Conservation (phyloP, 23 tunicate genomes). For the Trididemnum nubilum region DNA sequence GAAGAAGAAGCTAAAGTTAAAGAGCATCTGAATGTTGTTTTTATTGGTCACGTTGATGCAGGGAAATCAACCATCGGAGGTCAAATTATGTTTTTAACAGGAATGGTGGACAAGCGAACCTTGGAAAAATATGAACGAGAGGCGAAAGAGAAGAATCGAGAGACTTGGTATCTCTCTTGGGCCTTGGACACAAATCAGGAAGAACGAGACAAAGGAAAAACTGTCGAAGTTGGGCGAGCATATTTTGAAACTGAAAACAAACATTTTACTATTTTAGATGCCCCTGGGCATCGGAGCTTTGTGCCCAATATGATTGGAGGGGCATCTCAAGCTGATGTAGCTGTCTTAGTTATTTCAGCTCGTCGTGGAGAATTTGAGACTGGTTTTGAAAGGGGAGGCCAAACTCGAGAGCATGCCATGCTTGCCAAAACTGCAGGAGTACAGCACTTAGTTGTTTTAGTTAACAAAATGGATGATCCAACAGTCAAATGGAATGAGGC, state of each 20-base stretch:
- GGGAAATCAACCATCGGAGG: conserved; percentile 99
- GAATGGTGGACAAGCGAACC: conserved; percentile 98
- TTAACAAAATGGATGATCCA: conserved; percentile 99
- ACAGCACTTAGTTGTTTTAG: conserved; percentile 78
- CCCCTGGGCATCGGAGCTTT: conserved; percentile 97
- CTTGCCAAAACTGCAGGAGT: conserved; percentile 96
- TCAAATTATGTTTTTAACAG: conserved; percentile 93
- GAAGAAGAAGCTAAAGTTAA: conserved; percentile 22
- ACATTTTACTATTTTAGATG: conserved; percentile 98
- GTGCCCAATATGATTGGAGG: conserved; percentile 99
- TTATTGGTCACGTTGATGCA: conserved; percentile 99
- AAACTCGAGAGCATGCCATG: conserved; percentile 98
- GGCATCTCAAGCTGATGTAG: conserved; percentile 98
- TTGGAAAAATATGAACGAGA: conserved; percentile 97
- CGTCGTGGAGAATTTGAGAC: conserved; percentile 98
- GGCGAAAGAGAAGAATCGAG: conserved; percentile 97
- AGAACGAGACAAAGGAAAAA: conserved; percentile 98
- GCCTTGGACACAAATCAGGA: conserved; percentile 97
- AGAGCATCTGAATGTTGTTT: conserved; percentile 92
- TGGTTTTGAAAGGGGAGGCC: conserved; percentile 99
- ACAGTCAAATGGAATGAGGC: conserved; percentile 85
- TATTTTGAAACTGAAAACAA: conserved; percentile 97
- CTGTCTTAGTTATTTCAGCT: conserved; percentile 94
- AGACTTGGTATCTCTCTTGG: conserved; percentile 98
- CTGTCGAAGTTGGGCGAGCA: conserved; percentile 97